Evolutionary conservation across 2,113 vertebrate species (phyloP), one percentile per base, ranked within the genome.

Genomic region (Bagarius yarrelli): DNA sequence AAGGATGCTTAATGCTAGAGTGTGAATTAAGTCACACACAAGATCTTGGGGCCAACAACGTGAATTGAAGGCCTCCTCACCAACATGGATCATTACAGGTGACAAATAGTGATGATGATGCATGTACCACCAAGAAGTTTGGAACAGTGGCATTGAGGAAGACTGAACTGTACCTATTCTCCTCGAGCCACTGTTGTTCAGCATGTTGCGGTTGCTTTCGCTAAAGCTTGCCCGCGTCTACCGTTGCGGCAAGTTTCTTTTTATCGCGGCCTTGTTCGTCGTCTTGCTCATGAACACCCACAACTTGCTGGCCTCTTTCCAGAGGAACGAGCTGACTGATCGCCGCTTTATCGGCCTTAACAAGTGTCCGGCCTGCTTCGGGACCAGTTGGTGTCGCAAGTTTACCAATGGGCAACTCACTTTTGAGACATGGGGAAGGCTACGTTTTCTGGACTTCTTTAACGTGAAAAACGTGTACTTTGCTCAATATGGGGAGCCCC

Each of bases 401-500:
- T 99, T 99, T 91, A 96, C 98, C 90, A 97, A 97, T 85, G 95
- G 98, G 76, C 98, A 99, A 94, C 94, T 99, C 87, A 95, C 93
- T 79, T 96, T 99, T 70, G 97, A 99, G 91, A 95, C 95, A 74
- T 99, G 98, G 98, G 96, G 96, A 76, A 95, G 98, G 56, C 89
- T 99, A 87, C 94, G 98, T 76, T 95, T 99, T 84, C 93, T 99
- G 81, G 97, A 99, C 87, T 94, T 97, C 81, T 96, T 99, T 91
- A 99, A 99, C 87, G 96, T 98, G 66, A 99, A 99, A 92, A 98
- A 99, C 90, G 97, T 99, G 44, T 98, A 95, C 92, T 99, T 98
- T 83, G 97, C 96, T 32, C 97, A 97, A 88, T 97, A 97, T 80
- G 97, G 97, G 0, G 97, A 99, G 89, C 97, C 97, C 87, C 94